A percentile compares a stretch with the other conserved stretches of the same genome.
These are phyloP conservation scores for Erebia ligea DNA, from an alignment of 2,888 invertebrate genomes.

Conservation along the genomic window DNA sequence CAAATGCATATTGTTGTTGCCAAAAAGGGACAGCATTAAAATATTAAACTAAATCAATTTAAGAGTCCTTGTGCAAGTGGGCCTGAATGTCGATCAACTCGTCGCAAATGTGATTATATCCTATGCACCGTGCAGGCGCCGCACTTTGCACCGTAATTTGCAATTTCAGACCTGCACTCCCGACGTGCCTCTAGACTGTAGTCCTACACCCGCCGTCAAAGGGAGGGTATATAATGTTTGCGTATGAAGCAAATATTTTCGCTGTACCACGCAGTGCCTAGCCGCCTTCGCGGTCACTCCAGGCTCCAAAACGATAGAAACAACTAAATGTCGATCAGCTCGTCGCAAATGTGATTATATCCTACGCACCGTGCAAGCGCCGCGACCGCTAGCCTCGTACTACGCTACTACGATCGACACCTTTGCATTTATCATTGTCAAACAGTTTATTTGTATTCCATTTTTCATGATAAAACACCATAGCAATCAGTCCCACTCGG, in stretches of 20 bases:
- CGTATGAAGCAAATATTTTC: too few species aligned
- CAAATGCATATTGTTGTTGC: too few species aligned
- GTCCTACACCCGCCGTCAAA: too few species aligned
- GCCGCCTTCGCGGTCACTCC: too few species aligned
- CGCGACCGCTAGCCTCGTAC: conserved; percentile 39
- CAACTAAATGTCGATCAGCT: neutral
- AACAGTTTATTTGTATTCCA: conserved; percentile 64
- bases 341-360: neutral
- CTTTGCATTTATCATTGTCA: conserved; percentile 44
- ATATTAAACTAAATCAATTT: too few species aligned
- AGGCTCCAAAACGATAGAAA: neutral
- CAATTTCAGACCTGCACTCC: too few species aligned
- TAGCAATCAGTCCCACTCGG: conserved; percentile 62
- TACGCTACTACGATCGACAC: conserved; percentile 42
- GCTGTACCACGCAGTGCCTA: too few species aligned
- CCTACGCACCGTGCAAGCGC: conserved; percentile 40
- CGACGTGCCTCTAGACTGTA: too few species aligned
- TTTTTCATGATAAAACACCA: conserved; percentile 63
- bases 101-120: neutral
- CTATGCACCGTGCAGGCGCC: conserved; percentile 40
- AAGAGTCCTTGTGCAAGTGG: too few species aligned
- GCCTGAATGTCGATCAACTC: neutral
- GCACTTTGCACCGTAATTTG: too few species aligned
- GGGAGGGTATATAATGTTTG: too few species aligned
- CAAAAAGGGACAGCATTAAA: too few species aligned